Base-by-base conservation (phyloP, 2,113 vertebrate genomes). In the Thomomys bottae region DNA sequence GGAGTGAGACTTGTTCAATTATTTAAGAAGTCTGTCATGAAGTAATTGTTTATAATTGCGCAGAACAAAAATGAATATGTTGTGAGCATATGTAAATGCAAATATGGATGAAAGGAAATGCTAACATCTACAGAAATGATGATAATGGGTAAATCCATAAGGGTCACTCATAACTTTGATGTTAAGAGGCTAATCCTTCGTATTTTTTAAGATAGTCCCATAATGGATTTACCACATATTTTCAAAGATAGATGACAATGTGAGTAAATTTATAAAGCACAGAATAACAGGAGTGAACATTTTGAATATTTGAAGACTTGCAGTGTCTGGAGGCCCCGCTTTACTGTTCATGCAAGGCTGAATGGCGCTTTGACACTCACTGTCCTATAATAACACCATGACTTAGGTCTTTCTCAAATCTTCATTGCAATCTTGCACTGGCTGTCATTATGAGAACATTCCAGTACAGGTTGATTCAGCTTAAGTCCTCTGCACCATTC, bases 141-240 rank as follows among this genome's bases (percentile, higher is more conserved):
- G 94, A 89, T 57, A 73, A 95, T 88, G 90, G 87, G 32, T 40
- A 90, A 68, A 84, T 84, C n/a, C 45, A 30, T 49, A 67, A 45
- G 34, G 76, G 68, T 93, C 71, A 84, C 3, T 87, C 11, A 40
- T 20, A 72, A 87, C 64, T 84, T 49, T 63, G 77, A 88, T 83
- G 38, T 80, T 90, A 93, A 93, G 63, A 64, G 49, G 14, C 10
- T 57, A 79, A 90, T 57, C 20, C 34, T 88, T 88, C 86, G 30
- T 84, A 88, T 36, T 42, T 70, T 80, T 92, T 34, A 63, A 64
- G n/a, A 40, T 59, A 93, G 9, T 79, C 12, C 66, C 72, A 30
- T 61, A 79, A 66, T 85, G 12, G 7, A 0, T 71, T 83, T 88
- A 54, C 14, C 18, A 34, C 32, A 36, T 57, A 21, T 59, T 80